phyloP scores from a whole-genome alignment of 2,888 invertebrate species.

The Lasioglossum morio region DNA sequence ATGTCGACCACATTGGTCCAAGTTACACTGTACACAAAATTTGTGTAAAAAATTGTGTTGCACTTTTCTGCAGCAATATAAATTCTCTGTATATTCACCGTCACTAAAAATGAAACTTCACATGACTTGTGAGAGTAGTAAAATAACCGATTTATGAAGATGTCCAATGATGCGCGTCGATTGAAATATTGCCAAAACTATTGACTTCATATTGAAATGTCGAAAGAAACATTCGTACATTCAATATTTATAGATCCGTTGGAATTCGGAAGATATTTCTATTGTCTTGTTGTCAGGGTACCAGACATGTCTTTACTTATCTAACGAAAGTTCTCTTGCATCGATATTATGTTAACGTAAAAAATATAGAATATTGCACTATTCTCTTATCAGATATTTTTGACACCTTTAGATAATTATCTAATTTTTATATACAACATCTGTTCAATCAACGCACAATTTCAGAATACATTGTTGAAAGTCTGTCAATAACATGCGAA shows the following conservation, averaged over 20 bases:
- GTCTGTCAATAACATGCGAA: too few species aligned
- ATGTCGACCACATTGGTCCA: background rate
- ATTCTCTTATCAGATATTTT: background rate
- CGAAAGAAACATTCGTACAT: background rate
- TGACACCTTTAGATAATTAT: too few species aligned
- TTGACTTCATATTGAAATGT: background rate
- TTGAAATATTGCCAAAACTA: constrained; percentile 9
- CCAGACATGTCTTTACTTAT: too few species aligned
- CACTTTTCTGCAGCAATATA: background rate
- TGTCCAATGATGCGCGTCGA: background rate
- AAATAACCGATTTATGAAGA: background rate
- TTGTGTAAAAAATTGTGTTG: background rate
- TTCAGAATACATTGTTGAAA: too few species aligned
- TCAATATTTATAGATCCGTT: background rate
- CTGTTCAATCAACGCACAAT: too few species aligned
- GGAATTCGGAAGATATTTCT: background rate
- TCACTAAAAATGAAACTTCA: background rate
- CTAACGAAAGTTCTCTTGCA: background rate
- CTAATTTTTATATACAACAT: too few species aligned
- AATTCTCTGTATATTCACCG: background rate
- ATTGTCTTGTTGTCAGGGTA: background rate
- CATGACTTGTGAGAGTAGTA: background rate
- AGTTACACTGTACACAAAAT: background rate
- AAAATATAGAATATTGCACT: background rate
- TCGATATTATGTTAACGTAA: background rate